Conservation (phyloP, 2,797 vertebrate species). For the Anguilla obscura region DNA sequence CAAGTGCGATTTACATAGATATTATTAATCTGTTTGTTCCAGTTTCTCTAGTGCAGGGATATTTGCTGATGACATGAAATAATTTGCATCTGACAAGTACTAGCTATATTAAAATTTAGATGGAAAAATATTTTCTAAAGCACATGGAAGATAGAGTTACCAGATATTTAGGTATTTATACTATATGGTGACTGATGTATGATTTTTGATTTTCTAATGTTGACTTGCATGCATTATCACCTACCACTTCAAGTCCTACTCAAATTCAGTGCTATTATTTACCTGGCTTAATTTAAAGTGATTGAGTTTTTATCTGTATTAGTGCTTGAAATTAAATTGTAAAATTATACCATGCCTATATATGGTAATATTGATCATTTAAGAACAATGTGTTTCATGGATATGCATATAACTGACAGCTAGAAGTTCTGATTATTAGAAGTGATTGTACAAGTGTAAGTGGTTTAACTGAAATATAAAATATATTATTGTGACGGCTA, state of each 20-base stretch:
- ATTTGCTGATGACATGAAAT: background rate
- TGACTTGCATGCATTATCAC: background rate
- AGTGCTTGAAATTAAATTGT: background rate
- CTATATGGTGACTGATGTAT: background rate
- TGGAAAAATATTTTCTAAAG: background rate
- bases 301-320: background rate
- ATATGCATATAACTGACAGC: too few species aligned
- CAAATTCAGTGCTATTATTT: background rate
- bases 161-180: background rate
- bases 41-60: background rate
- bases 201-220: background rate
- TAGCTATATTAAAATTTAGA: background rate
- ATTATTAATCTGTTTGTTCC: background rate
- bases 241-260: too few species aligned
- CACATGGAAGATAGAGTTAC: background rate
- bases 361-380: background rate
- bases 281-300: background rate
- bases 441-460: too few species aligned
- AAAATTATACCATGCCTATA: background rate
- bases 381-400: background rate
- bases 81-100: background rate
- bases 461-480: too few species aligned
- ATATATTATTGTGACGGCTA: too few species aligned
- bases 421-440: too few species aligned
- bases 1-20: background rate